A percentile compares a stretch with the other conserved stretches of the same genome.
phyloP scores from a whole-genome alignment of 2,888 invertebrate species.

The Macroteleia sp. region DNA sequence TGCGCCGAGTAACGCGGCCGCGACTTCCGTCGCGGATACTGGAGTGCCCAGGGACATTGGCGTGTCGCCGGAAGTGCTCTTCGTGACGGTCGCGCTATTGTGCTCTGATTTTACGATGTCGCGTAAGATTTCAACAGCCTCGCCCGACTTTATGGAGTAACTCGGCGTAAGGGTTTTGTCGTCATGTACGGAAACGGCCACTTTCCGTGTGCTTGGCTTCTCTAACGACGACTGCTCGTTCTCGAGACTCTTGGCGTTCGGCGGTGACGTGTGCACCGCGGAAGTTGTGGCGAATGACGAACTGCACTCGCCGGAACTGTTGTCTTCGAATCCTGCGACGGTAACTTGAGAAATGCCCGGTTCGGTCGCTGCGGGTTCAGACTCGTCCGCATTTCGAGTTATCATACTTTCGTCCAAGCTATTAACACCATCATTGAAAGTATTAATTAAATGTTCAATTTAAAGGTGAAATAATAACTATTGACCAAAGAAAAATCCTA shows the following conservation, averaged over 20 bases:
- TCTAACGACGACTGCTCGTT: slow-evolving; percentile 63
- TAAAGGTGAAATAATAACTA: too few species aligned
- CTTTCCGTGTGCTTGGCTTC: slow-evolving; percentile 64
- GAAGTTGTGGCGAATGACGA: slow-evolving; percentile 72
- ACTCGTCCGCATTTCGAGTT: slow-evolving; percentile 74
- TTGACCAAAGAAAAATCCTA: too few species aligned
- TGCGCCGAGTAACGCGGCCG: slow-evolving; percentile 85
- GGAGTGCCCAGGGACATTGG: slow-evolving; percentile 84
- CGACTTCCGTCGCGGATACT: slow-evolving; percentile 85
- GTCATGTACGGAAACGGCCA: slow-evolving; percentile 80
- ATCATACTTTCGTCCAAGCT: slow-evolving; percentile 87
- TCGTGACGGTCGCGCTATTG: slow-evolving; percentile 78
- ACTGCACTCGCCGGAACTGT: slow-evolving; percentile 78
- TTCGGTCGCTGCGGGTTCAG: slow-evolving; percentile 59
- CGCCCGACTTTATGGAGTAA: slow-evolving; percentile 78
- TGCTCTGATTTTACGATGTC: slow-evolving; percentile 68
- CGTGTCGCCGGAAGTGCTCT: slow-evolving; percentile 84
- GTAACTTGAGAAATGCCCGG: slow-evolving; percentile 67
- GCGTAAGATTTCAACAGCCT: slow-evolving; percentile 68
- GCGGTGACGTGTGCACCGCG: slow-evolving; percentile 71
- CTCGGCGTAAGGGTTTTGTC: slow-evolving; percentile 70
- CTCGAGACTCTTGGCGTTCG: slow-evolving; percentile 50
- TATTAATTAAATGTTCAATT: too few species aligned
- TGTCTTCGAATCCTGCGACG: slow-evolving; percentile 69
- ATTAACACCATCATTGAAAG: too few species aligned